Base-by-base conservation (phyloP, 2,113 vertebrate genomes). In the Cheirogaleus medius region DNA sequence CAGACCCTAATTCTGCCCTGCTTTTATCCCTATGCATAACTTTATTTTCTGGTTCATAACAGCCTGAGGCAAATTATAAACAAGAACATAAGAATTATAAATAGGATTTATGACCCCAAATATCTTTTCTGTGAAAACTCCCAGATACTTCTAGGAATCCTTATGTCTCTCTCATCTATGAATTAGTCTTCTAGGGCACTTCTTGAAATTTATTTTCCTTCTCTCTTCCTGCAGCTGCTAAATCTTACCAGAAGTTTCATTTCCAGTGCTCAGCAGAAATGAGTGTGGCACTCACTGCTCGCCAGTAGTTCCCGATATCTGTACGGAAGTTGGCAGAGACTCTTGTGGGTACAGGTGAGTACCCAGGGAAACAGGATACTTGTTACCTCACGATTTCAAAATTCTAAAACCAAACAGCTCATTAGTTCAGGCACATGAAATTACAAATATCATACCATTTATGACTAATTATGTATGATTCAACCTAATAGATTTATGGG, bases 1-100 rank as follows among this genome's bases (percentile, higher is more conserved):
- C n/a, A 60, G 42, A 52, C 42, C 9, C 27, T 76, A 44, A 32
- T 68, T 84, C 47, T 82, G 8, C 60, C 17, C 60, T 37, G 17
- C 34, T 74, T 95, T 69, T 74, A 39, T 44, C 8, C 44, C 37
- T 71, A 14, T 76, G 23, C 8, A 68, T 42, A 84, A 34, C 47
- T 76, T 17, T 90, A 56, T 73, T 93, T 69, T 63, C 66, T 87
- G 44, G 8, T 37, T 86, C 8, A 69, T 25, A 85, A 34, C 8
- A 88, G 23, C 63, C 80, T 63, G 60, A 71, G 23, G 34, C 39
- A 96, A 90, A 93, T 73, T 60, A 52, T 42, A 76, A 95, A 89
- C 49, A 76, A 84, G 21, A 94, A 92, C 91, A 73, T 90, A 89
- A 68, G 8, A 94, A 74, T 64, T 77, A 0, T 47, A 58, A 85